These are phyloP conservation scores for Seriola rivoliana DNA, from an alignment of 2,113 vertebrate genomes.

Conservation along the genomic window DNA sequence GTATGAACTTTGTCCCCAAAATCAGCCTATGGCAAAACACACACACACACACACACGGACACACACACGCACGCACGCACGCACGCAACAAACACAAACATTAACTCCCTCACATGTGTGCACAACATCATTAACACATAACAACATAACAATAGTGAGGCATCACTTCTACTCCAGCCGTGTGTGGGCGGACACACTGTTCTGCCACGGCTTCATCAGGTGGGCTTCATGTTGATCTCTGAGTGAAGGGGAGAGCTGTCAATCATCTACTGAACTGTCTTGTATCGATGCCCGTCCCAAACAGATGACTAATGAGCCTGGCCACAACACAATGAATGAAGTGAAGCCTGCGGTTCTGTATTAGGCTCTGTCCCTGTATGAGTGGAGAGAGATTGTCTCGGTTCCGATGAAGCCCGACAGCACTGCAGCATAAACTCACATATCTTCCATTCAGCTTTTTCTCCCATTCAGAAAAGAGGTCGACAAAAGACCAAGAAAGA, in stretches of 20 bases:
- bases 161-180: neutral
- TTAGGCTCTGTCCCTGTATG: neutral
- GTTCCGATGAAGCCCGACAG: neutral
- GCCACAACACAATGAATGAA: conserved; percentile 1
- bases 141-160: conserved; percentile 1
- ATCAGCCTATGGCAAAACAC: too few relatives aligned
- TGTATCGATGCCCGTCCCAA: conserved; percentile 13
- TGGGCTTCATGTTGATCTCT: conserved; percentile 27
- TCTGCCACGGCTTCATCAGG: conserved; percentile 7
- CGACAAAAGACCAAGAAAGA: neutral
- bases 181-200: neutral
- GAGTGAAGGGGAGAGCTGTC: conserved; percentile 32
- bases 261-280: conserved; percentile 38
- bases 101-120: neutral
- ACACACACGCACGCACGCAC: conserved; percentile 17
- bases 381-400: neutral
- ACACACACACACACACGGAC: conserved; percentile 21
- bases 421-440: neutral
- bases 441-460: neutral
- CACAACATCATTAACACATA: neutral
- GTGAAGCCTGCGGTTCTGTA: conserved; percentile 1
- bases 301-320: neutral
- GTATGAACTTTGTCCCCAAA: too few relatives aligned
- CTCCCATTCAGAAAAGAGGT: neutral
- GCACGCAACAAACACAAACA: conserved; percentile 14